phyloP scores from a whole-genome alignment of 2,888 invertebrate species.

The Philhelius pedissequus region DNA sequence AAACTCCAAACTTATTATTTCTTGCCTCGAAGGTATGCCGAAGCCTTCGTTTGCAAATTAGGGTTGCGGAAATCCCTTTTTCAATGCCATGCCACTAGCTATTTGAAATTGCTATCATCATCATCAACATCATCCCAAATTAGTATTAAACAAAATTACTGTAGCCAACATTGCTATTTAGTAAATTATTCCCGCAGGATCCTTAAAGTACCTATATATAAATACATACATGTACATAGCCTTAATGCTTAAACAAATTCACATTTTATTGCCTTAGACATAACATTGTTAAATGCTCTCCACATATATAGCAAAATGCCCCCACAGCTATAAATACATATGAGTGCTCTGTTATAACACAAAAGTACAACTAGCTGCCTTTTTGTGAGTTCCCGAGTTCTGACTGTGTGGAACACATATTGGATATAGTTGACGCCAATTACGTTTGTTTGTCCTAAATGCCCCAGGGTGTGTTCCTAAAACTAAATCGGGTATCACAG shows the following conservation, averaged over 20 bases:
- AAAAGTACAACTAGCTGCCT: neutral
- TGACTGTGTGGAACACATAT: neutral
- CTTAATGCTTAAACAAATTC: slow-evolving; percentile 41
- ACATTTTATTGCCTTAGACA: slow-evolving; percentile 51
- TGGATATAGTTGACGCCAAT: slow-evolving; percentile 39
- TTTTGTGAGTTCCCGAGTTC: neutral
- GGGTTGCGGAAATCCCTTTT: slow-evolving; percentile 23
- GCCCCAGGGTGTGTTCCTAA: slow-evolving; percentile 38
- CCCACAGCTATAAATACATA: slow-evolving; percentile 1
- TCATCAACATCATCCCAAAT: neutral
- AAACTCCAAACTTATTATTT: slow-evolving; percentile 10
- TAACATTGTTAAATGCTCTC: slow-evolving; percentile 63
- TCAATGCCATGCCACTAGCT: slow-evolving; percentile 15
- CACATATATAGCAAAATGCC: slow-evolving; percentile 28
- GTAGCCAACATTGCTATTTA: slow-evolving; percentile 37
- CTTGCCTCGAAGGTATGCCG: neutral
- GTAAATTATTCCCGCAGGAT: slow-evolving; percentile 47
- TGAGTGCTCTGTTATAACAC: too few relatives aligned
- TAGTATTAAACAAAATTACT: neutral
- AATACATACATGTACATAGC: too few relatives aligned
- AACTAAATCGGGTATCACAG: neutral
- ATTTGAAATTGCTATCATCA: slow-evolving; percentile 26
- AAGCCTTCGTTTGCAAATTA: slow-evolving; percentile 11
- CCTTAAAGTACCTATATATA: too few relatives aligned
- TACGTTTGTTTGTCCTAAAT: slow-evolving; percentile 36